These are phyloP conservation scores for Ranitomeya variabilis DNA, from an alignment of 2,113 vertebrate species.

Conservation along the genomic window DNA sequence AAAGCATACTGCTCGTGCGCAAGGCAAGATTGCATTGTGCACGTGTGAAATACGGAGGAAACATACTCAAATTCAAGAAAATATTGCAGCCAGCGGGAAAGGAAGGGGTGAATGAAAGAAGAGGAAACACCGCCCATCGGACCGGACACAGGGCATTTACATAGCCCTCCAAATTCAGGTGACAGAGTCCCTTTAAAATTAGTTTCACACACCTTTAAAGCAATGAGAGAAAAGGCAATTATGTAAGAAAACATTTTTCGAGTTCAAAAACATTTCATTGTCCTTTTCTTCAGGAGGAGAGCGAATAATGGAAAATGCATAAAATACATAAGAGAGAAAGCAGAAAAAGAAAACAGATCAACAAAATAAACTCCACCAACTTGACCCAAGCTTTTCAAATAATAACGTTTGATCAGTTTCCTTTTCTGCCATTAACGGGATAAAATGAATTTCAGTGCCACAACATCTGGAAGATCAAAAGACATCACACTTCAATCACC, in stretches of 20 bases:
- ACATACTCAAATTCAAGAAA: too few relatives aligned
- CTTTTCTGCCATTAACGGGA: slow-evolving; percentile 64
- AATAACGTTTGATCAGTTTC: slow-evolving; percentile 60
- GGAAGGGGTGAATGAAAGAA: too few relatives aligned
- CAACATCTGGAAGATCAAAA: slow-evolving; percentile 82
- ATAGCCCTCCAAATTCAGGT: too few relatives aligned
- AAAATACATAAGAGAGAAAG: slow-evolving; percentile 23
- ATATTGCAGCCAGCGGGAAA: too few relatives aligned
- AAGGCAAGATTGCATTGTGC: too few relatives aligned
- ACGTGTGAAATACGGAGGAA: too few relatives aligned
- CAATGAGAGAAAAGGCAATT: neutral
- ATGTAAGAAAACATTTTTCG: neutral
- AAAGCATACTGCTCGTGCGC: too few relatives aligned
- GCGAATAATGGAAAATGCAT: neutral
- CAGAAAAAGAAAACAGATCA: slow-evolving; percentile 52
- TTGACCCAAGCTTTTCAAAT: slow-evolving; percentile 58
- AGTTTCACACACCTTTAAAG: neutral
- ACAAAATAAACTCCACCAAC: slow-evolving; percentile 48
- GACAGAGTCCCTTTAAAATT: too few relatives aligned
- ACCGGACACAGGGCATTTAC: too few relatives aligned
- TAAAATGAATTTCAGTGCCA: slow-evolving; percentile 73
- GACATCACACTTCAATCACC: slow-evolving; percentile 78
- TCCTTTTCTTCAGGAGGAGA: neutral
- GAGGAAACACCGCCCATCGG: too few relatives aligned
- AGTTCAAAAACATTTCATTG: slow-evolving; percentile 10